Percentiles rank a stretch among this genome's conserved stretches.
phyloP scores from a whole-genome alignment of 2,113 vertebrate genomes.

The Ivindomyrus marchei region DNA sequence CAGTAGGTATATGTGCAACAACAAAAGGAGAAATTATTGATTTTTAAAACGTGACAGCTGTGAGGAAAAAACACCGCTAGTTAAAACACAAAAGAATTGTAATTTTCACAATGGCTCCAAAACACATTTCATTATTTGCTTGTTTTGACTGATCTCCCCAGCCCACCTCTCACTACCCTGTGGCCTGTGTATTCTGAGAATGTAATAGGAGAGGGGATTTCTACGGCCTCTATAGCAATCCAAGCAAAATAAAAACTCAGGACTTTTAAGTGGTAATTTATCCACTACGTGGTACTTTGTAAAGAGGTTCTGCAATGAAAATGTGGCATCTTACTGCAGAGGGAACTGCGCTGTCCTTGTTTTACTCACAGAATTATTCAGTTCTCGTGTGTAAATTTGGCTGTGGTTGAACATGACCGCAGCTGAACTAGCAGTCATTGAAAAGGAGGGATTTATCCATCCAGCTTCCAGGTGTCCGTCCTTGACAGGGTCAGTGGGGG shows the following conservation, averaged over 20 bases:
- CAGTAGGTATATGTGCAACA: neutral
- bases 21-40: neutral
- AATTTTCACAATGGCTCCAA: neutral
- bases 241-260: neutral
- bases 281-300: neutral
- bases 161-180: neutral
- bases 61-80: neutral
- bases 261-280: neutral
- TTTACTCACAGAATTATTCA: neutral
- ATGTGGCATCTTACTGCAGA: neutral
- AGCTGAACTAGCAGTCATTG: neutral
- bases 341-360: neutral
- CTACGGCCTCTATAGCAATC: neutral
- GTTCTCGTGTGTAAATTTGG: neutral
- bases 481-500: neutral
- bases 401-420: neutral
- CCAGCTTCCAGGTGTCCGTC: neutral
- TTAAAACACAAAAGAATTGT: neutral
- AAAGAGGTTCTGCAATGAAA: neutral
- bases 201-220: neutral
- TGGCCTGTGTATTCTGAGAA: neutral
- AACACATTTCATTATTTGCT: neutral
- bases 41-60: neutral
- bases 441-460: neutral
- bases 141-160: neutral